A percentile compares a stretch with the other conserved stretches of the same genome.
These are phyloP conservation scores for Nematopogon swammerdamellus DNA, from an alignment of 2,888 invertebrate genomes.

Conservation along the genomic window DNA sequence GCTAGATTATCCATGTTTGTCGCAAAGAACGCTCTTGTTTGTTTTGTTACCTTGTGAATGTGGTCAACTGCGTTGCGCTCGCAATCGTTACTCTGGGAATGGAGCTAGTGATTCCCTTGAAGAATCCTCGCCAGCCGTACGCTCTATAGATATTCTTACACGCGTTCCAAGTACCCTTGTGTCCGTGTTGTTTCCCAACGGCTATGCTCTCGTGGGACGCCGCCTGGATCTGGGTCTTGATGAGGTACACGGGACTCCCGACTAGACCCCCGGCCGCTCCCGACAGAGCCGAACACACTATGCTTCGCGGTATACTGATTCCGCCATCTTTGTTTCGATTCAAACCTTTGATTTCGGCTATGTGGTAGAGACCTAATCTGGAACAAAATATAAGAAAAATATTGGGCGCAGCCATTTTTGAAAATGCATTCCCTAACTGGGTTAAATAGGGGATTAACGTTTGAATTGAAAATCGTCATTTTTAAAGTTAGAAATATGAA, in stretches of 20 bases:
- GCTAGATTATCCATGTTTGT: no score
- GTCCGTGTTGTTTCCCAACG: conserved; percentile 79
- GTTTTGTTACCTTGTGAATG: conserved; percentile 71
- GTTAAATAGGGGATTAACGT: background rate
- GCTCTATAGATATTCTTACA: conserved; percentile 44
- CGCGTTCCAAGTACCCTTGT: conserved; percentile 45
- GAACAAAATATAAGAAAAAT: conserved; percentile 5
- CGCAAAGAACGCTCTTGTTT: no score
- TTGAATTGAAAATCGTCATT: background rate
- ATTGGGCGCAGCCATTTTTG: no score
- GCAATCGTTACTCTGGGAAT: conserved; percentile 74
- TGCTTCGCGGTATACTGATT: conserved; percentile 29
- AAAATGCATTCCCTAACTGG: background rate
- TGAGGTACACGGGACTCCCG: conserved; percentile 73
- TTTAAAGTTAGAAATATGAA: background rate
- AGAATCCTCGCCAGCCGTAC: conserved; percentile 64
- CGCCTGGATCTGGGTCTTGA: conserved; percentile 79
- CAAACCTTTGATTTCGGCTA: conserved; percentile 57
- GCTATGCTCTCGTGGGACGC: conserved; percentile 70
- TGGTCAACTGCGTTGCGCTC: conserved; percentile 79
- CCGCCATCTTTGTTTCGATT: conserved; percentile 34
- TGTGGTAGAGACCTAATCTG: conserved; percentile 64
- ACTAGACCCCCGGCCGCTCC: conserved; percentile 67
- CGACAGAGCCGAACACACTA: conserved; percentile 29
- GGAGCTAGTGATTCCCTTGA: conserved; percentile 72